phyloP scores from a whole-genome alignment of 1,140 invertebrate species.

The Drosophila arizonae region DNA sequence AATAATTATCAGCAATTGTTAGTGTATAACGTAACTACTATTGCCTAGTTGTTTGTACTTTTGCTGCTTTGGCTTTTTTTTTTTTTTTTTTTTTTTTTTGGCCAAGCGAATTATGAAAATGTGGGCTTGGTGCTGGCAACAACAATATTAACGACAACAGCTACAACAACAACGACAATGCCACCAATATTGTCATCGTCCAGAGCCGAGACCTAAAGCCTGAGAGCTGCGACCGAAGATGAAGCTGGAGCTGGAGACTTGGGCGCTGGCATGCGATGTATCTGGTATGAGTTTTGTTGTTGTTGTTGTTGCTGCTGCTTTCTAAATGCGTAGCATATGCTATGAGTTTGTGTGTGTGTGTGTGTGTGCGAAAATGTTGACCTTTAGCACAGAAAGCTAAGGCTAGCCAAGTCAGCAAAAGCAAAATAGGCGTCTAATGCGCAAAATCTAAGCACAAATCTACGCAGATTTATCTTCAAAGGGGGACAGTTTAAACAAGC shows the following conservation, averaged over 20 bases:
- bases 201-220: slow-evolving; percentile 27
- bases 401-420: slow-evolving; percentile 18
- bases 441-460: slow-evolving; percentile 66
- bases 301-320: slow-evolving; percentile 43
- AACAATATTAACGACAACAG: slow-evolving; percentile 24
- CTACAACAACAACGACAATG: slow-evolving; percentile 25
- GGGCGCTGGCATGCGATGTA: slow-evolving; percentile 42
- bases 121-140: slow-evolving; percentile 66
- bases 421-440: slow-evolving; percentile 28
- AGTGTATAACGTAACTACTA: slow-evolving; percentile 1
- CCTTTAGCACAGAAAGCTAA: slow-evolving; percentile 67
- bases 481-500: slow-evolving; percentile 48
- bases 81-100: slow-evolving; percentile 48
- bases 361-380: slow-evolving; percentile 54
- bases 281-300: slow-evolving; percentile 24
- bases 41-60: slow-evolving; percentile 14
- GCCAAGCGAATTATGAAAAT: slow-evolving; percentile 77
- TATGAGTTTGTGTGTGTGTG: slow-evolving; percentile 34
- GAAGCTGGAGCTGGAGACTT: slow-evolving; percentile 20
- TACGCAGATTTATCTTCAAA: slow-evolving; percentile 69
- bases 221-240: slow-evolving; percentile 15
- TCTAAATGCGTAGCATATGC: slow-evolving; percentile 68
- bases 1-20: not conserved
- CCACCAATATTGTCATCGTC: slow-evolving; percentile 47
- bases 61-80: slow-evolving; percentile 30